Evolutionary conservation across 2,113 vertebrate species (phyloP).

Genomic region (Stegostoma tigrinum): DNA sequence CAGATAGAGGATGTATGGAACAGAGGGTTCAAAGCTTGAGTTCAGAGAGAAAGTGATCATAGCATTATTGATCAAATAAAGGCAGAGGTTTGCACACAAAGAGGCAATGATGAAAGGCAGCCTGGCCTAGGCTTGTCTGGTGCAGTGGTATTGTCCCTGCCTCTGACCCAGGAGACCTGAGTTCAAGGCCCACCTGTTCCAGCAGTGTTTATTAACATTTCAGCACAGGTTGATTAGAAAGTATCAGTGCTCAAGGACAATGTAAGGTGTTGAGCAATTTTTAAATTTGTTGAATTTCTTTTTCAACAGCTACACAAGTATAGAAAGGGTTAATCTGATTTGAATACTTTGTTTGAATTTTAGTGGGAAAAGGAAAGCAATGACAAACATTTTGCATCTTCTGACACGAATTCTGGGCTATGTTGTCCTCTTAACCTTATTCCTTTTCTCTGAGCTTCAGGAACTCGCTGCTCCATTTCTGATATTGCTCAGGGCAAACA

Average conservation of each 20-base stretch:
- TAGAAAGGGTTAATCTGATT: constrained; percentile 33
- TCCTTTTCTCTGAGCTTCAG: constrained; percentile 65
- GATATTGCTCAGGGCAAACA: constrained; percentile 76
- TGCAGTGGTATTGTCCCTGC: too few relatives aligned
- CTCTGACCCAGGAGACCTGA: too few relatives aligned
- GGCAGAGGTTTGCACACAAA: not conserved
- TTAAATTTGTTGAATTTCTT: not conserved
- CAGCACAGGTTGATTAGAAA: too few relatives aligned
- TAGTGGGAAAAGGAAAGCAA: constrained; percentile 46
- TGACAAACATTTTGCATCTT: constrained; percentile 46
- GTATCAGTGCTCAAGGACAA: too few relatives aligned
- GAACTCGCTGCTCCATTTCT: constrained; percentile 62
- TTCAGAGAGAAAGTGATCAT: not conserved
- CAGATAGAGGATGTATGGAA: not conserved
- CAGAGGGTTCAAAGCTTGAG: not conserved
- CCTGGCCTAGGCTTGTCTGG: too few relatives aligned
- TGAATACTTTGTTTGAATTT: not conserved
- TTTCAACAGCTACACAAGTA: not conserved
- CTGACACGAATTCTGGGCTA: constrained; percentile 38
- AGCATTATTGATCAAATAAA: not conserved
- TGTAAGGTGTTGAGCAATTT: not conserved
- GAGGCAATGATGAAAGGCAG: not conserved
- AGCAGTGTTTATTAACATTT: too few relatives aligned
- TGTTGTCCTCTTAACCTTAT: constrained; percentile 65
- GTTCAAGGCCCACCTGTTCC: too few relatives aligned